Percentiles rank a stretch among this genome's conserved stretches.
Evolutionary conservation across 2,113 vertebrate genomes (phyloP).

Genomic region (Vimba vimba): DNA sequence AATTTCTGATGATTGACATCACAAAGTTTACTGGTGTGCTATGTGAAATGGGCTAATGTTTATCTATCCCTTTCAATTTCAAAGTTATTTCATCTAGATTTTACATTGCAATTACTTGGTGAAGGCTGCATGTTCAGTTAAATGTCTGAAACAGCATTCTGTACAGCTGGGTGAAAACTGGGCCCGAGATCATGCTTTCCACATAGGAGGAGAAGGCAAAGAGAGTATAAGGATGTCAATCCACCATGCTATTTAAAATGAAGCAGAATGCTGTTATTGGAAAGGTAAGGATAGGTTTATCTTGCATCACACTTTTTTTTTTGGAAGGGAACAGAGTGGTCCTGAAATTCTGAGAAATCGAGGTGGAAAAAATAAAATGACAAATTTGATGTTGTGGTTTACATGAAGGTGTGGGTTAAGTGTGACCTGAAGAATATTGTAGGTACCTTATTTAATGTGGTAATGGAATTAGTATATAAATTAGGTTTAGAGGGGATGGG

Average conservation of each 20-base stretch:
- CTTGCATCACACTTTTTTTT: constrained; percentile 60
- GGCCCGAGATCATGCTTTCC: constrained; percentile 41
- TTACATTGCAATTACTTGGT: not conserved
- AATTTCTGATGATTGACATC: too few species aligned
- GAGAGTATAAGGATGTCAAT: constrained; percentile 68
- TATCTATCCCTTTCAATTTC: not conserved
- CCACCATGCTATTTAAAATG: constrained; percentile 75
- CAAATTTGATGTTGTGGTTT: not conserved
- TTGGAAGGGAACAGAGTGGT: constrained; percentile 44
- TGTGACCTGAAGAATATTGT: not conserved
- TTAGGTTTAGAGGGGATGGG: not conserved
- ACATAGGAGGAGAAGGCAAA: constrained; percentile 57
- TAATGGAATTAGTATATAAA: not conserved
- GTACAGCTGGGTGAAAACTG: constrained; percentile 35
- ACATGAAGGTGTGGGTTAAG: not conserved
- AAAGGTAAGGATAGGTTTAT: constrained; percentile 61
- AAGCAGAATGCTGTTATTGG: constrained; percentile 60
- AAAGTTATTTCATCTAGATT: not conserved
- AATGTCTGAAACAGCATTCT: not conserved
- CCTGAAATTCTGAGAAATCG: constrained; percentile 29
- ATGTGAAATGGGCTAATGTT: not conserved
- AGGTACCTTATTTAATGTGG: not conserved
- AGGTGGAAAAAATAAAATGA: not conserved
- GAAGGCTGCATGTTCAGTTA: not conserved
- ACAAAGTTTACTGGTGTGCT: too few species aligned